These are phyloP conservation scores for Siphamia tubifer DNA, from an alignment of 2,113 vertebrate genomes.

Conservation along the genomic window DNA sequence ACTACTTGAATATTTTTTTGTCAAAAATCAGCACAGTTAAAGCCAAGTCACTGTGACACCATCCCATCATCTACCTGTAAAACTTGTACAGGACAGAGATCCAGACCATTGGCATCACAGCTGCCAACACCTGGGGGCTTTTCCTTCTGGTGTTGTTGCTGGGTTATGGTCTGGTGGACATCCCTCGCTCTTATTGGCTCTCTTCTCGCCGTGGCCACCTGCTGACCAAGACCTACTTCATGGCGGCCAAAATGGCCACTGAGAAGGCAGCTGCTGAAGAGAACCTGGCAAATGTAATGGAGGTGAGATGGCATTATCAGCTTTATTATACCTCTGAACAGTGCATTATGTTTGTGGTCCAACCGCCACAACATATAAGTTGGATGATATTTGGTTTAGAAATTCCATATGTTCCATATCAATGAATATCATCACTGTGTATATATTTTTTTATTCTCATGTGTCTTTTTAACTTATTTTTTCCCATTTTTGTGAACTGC, in stretches of 20 bases:
- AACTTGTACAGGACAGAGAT: conserved; percentile 82
- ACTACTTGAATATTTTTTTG: not conserved
- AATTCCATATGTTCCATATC: no score
- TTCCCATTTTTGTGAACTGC: no score
- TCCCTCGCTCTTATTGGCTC: conserved; percentile 92
- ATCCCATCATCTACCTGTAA: not conserved
- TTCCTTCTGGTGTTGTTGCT: conserved; percentile 92
- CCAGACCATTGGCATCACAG: conserved; percentile 91
- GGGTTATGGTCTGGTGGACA: conserved; percentile 93
- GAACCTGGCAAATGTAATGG: conserved; percentile 91
- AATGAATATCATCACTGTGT: no score
- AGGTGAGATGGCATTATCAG: conserved; percentile 71
- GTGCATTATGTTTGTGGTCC: no score
- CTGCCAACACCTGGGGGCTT: conserved; percentile 95
- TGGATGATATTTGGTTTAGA: no score
- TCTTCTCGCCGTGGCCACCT: conserved; percentile 85
- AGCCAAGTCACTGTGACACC: not conserved
- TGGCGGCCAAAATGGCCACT: conserved; percentile 88
- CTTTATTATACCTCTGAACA: no score
- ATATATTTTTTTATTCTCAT: no score
- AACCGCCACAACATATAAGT: no score
- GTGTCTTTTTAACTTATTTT: no score
- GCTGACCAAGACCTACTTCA: conserved; percentile 91
- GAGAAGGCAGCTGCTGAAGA: conserved; percentile 92
- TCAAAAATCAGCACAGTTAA: not conserved